Conservation (phyloP, 2,113 vertebrate genomes). For the Dipodomys merriami region DNA sequence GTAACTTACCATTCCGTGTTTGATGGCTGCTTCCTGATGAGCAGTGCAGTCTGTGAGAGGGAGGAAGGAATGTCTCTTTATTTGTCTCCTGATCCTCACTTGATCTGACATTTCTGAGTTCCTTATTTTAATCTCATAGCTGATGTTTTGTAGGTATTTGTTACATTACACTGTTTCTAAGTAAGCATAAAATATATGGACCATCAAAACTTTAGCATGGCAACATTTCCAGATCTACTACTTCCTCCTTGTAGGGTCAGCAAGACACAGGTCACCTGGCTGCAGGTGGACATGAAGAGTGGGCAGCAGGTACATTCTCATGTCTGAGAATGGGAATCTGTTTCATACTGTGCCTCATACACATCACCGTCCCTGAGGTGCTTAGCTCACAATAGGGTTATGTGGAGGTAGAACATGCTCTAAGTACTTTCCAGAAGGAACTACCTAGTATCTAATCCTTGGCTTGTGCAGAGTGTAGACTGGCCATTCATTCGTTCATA, state of each 20-base stretch:
- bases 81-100: neutral
- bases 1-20: neutral
- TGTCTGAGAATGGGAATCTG: no score
- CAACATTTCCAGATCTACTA: neutral
- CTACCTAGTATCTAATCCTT: neutral
- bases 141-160: neutral
- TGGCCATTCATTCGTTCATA: neutral
- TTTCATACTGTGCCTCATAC: no score
- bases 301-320: no score
- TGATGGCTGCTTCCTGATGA: neutral
- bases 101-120: neutral
- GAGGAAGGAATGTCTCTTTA: neutral
- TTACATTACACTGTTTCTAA: neutral
- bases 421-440: neutral
- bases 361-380: neutral
- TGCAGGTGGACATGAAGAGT: no score
- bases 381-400: neutral
- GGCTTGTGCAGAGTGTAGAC: neutral
- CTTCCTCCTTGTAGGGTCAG: neutral
- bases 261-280: neutral
- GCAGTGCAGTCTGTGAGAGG: neutral
- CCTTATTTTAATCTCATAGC: neutral
- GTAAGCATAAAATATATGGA: neutral
- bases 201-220: neutral
- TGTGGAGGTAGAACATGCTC: neutral